Base-by-base conservation (phyloP, 1,140 invertebrate genomes). In the Platyscapa corneri region DNA sequence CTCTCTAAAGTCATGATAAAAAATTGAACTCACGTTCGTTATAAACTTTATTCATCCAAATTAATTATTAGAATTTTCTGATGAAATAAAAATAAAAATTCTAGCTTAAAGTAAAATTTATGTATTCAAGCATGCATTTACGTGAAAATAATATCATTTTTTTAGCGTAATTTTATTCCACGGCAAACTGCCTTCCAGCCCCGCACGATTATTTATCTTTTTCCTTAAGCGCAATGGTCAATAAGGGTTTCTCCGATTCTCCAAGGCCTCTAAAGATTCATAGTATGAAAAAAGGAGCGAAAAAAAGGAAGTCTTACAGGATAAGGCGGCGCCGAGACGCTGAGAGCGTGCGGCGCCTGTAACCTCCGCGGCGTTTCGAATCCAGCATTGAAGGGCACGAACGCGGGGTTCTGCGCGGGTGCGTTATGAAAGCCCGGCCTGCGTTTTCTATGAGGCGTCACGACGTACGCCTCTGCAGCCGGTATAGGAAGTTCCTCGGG, bases 381-480 rank as follows among this genome's bases (percentile, higher is more conserved):
- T 34, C 92, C 89, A 76, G 93, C 91, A 88, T 94, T 93, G 80
- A 97, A 97, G 39, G 96, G 96, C 67, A 97, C 96, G 89, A 97
- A 97, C 23, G 96, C 96, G 76, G 96, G 96, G 92, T 97, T 97
- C 89, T 97, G 96, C 74, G 96, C 96, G 16, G 97, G 97, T 14
- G 96, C 96, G 89, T 97, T 97, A 88, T 97, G 96, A 90, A 97
- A 97, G 39, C 97, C 97, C 1, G 96, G 96, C 89, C 96, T 93
- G 91, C 97, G 94, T 92, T 97, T 97, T 87, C 97, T 92, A 92
- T 97, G 96, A 0, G 97, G 97, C 60, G 96, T 97, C 12, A 97
- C 97, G 42, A 97, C 96, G 89, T 97, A 97, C 86, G 93, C 94
- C 85, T 94, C 94, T 34, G 93, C 93, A 16, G 92, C 90, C 65